Conservation (phyloP, 2,888 invertebrate species). For the Ormyrus pomaceus region DNA sequence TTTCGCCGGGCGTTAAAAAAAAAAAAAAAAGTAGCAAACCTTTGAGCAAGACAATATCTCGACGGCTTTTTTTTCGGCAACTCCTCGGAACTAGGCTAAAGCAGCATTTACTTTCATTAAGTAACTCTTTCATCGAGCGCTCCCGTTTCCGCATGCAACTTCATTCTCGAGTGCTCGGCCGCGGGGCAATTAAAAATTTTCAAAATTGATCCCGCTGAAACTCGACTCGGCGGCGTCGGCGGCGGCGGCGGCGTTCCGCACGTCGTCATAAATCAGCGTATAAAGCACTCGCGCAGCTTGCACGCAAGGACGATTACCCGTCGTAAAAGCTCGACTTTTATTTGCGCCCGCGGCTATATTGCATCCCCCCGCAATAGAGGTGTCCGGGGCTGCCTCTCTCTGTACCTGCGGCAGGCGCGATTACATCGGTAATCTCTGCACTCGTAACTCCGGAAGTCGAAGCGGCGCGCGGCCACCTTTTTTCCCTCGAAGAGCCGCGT, state of each 20-base stretch:
- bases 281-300: constrained; percentile 37
- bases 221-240: background rate
- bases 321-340: constrained; percentile 54
- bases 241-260: background rate
- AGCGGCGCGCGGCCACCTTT: background rate
- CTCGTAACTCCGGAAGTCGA: constrained; percentile 56
- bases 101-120: no score
- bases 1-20: background rate
- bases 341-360: constrained; percentile 47
- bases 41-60: no score
- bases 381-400: background rate
- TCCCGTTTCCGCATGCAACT: no score
- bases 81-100: no score
- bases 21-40: background rate
- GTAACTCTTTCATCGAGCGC: no score
- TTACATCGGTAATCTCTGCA: constrained; percentile 62
- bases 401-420: constrained; percentile 45
- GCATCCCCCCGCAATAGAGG: constrained; percentile 35
- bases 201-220: constrained; percentile 27
- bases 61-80: no score
- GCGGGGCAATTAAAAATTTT: constrained; percentile 12
- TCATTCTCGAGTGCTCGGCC: no score
- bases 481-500: background rate
- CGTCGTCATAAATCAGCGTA: constrained; percentile 33
- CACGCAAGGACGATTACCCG: constrained; percentile 52